Percentiles rank a stretch among this genome's conserved stretches.
Conservation (phyloP, 1,140 invertebrate species). For the Drosophila subobscura region DNA sequence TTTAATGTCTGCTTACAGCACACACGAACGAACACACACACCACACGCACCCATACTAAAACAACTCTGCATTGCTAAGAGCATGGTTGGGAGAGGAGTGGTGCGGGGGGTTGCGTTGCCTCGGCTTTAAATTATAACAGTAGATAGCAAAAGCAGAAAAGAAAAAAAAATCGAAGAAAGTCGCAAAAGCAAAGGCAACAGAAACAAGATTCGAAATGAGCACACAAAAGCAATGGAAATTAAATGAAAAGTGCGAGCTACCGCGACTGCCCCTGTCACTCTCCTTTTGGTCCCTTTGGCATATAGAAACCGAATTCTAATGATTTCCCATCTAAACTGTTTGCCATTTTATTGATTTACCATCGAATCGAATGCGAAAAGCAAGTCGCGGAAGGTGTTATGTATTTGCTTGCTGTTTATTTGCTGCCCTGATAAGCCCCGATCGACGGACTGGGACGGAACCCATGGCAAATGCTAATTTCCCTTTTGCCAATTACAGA, state of each 20-base stretch:
- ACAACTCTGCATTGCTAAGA: conserved; percentile 62
- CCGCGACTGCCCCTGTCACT: conserved; percentile 11
- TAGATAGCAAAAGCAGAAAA: conserved; percentile 33
- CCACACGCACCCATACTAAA: conserved; percentile 8
- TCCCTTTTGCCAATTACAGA: conserved; percentile 55
- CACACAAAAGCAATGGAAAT: conserved; percentile 72
- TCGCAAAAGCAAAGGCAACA: conserved; percentile 54
- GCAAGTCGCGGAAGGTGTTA: conserved; percentile 59
- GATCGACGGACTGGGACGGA: conserved; percentile 7
- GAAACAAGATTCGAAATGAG: conserved; percentile 76
- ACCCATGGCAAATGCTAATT: conserved; percentile 65
- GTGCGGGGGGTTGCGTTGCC: conserved; percentile 1
- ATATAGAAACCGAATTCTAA: conserved; percentile 46
- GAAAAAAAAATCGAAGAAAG: conserved; percentile 74
- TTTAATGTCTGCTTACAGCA: conserved; percentile 63
- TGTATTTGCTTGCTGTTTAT: conserved; percentile 74
- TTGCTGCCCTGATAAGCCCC: conserved; percentile 74
- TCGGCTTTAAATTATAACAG: conserved; percentile 71
- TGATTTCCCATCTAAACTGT: conserved; percentile 61
- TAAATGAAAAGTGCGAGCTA: conserved; percentile 76
- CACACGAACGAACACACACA: conserved; percentile 33
- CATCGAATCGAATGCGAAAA: conserved; percentile 45
- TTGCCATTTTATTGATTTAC: conserved; percentile 77
- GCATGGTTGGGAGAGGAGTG: conserved; percentile 3
- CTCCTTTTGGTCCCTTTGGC: background rate